phyloP scores from a whole-genome alignment of 2,888 invertebrate species.

The Chrysotoxum bicinctum region DNA sequence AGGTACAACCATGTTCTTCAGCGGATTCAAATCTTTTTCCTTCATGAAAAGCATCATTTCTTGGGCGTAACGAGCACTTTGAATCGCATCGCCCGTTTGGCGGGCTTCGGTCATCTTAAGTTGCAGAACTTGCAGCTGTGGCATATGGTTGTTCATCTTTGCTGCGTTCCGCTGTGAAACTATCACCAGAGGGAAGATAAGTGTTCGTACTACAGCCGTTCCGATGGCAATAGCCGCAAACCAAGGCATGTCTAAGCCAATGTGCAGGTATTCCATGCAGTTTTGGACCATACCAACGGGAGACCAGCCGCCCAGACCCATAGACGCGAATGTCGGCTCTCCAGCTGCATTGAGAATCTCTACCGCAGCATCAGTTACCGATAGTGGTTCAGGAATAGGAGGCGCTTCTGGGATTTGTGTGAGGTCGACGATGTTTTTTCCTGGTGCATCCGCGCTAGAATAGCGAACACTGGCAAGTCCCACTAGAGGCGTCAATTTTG shows the following conservation, averaged over 20 bases:
- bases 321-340: conserved; percentile 90
- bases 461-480: conserved; percentile 74
- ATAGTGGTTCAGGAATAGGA: conserved; percentile 70
- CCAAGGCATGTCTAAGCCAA: conserved; percentile 93
- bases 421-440: conserved; percentile 74
- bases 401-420: conserved; percentile 78
- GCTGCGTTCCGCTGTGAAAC: conserved; percentile 91
- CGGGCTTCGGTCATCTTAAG: conserved; percentile 93
- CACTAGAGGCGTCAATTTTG: conserved; percentile 49
- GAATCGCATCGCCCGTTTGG: conserved; percentile 90
- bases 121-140: conserved; percentile 92
- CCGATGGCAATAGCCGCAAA: conserved; percentile 93
- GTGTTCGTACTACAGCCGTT: conserved; percentile 88
- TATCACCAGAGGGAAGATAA: conserved; percentile 93
- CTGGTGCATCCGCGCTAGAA: conserved; percentile 74
- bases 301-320: conserved; percentile 92
- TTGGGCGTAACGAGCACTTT: conserved; percentile 88
- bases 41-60: conserved; percentile 93
- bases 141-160: conserved; percentile 91
- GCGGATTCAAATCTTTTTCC: conserved; percentile 89
- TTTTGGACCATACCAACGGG: conserved; percentile 92
- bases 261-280: conserved; percentile 91
- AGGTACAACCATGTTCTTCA: conserved; percentile 90
- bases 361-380: conserved; percentile 45
- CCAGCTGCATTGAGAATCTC: conserved; percentile 80